These are phyloP conservation scores for Sternarchorhynchus goeldii DNA, from an alignment of 2,797 vertebrate species.

Conservation along the genomic window DNA sequence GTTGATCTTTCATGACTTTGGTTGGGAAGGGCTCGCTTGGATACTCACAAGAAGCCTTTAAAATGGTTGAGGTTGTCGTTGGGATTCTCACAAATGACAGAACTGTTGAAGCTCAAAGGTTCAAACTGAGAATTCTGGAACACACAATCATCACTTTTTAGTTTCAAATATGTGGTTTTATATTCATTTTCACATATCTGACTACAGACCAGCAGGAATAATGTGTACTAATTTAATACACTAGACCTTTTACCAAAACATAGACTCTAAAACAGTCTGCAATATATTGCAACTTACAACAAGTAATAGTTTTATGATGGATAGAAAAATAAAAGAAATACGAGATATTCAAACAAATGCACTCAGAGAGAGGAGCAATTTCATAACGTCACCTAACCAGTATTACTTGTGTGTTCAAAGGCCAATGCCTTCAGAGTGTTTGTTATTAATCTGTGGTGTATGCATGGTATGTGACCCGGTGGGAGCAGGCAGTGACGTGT, in stretches of 20 bases:
- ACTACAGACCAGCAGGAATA: not conserved
- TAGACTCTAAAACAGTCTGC: not conserved
- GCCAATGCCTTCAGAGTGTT: not conserved
- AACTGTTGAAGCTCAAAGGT: constrained; percentile 79
- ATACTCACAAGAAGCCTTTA: constrained; percentile 93
- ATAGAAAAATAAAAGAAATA: not conserved
- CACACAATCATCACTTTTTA: constrained; percentile 6
- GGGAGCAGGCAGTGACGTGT: not conserved
- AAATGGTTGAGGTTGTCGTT: constrained; percentile 90
- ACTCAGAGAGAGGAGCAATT: not conserved
- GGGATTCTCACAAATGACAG: constrained; percentile 87
- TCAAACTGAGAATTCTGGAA: constrained; percentile 79
- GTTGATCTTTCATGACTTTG: constrained; percentile 47
- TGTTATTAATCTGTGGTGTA: not conserved
- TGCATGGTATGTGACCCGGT: constrained; percentile 9
- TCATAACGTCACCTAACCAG: not conserved
- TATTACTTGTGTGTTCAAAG: constrained; percentile 2
- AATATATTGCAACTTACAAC: not conserved
- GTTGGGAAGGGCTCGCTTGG: constrained; percentile 25
- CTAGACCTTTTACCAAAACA: not conserved
- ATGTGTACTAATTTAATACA: too few species aligned
- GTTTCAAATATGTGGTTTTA: not conserved
- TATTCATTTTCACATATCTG: not conserved
- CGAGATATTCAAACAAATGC: not conserved
- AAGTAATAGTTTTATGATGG: not conserved